Conservation (phyloP, 1,140 invertebrate genomes). For the Calosoma granatense region DNA sequence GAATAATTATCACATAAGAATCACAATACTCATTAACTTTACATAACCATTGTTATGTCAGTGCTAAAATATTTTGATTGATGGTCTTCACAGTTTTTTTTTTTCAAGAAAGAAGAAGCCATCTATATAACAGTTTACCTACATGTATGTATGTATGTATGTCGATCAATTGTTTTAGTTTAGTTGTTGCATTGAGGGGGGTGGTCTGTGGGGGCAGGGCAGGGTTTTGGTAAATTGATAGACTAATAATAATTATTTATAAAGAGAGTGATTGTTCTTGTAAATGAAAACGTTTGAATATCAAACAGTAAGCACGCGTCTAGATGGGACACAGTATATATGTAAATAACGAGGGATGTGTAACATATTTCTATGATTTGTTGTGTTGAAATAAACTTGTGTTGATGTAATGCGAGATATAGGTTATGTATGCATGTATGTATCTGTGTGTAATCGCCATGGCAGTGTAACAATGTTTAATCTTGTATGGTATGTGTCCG, state of each 20-base stretch:
- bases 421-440: not conserved
- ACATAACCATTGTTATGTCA: slow-evolving; percentile 1
- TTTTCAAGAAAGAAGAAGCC: slow-evolving; percentile 1
- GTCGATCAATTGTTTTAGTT: not conserved
- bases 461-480: too few species aligned
- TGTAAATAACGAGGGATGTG: not conserved
- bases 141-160: too few species aligned
- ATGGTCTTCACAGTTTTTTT: slow-evolving; percentile 2
- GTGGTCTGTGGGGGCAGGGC: too few species aligned
- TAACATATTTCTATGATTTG: not conserved
- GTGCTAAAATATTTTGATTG: not conserved
- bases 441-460: not conserved
- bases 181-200: too few species aligned
- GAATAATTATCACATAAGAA: slow-evolving; percentile 9
- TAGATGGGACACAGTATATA: not conserved
- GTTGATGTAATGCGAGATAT: not conserved
- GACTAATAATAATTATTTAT: too few species aligned
- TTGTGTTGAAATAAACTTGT: not conserved
- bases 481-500: too few species aligned
- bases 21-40: slow-evolving; percentile 7
- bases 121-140: not conserved
- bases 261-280: too few species aligned
- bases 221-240: too few species aligned
- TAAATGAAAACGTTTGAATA: not conserved
- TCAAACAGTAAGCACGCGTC: slow-evolving; percentile 7